Percentiles rank a stretch among this genome's conserved stretches.
These are phyloP conservation scores for Pseudomyrmex dendroicus DNA, from an alignment of 1,140 invertebrate genomes.

Conservation along the genomic window DNA sequence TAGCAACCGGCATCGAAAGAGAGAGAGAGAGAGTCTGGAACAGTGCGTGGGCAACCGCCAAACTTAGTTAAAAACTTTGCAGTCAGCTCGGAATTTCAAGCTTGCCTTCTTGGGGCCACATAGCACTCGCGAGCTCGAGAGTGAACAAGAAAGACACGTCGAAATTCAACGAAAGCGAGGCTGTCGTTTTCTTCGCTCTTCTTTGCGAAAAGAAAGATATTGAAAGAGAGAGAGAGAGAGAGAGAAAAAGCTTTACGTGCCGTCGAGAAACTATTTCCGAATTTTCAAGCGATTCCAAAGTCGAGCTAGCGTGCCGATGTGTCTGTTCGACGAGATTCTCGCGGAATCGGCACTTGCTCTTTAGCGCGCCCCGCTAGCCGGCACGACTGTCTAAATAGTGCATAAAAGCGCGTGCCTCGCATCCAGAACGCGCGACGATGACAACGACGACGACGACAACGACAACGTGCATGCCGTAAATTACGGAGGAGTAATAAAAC, in stretches of 20 bases:
- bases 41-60: conserved; percentile 68
- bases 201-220: conserved; percentile 37
- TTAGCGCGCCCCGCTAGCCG: conserved; percentile 2
- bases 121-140: background rate
- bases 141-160: conserved; percentile 49
- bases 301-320: conserved; percentile 67
- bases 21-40: conserved; percentile 23
- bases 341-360: conserved; percentile 60
- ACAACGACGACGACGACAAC: background rate
- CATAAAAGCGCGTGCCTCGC: conserved; percentile 34
- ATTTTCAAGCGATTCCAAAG: conserved; percentile 76
- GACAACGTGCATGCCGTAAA: conserved; percentile 28
- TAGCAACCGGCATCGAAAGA: conserved; percentile 60
- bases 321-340: conserved; percentile 50
- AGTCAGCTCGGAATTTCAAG: conserved; percentile 77
- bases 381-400: conserved; percentile 34
- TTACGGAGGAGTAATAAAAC: conserved; percentile 43
- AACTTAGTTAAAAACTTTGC: conserved; percentile 81
- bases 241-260: conserved; percentile 43
- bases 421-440: conserved; percentile 23
- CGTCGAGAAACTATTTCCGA: conserved; percentile 76
- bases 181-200: conserved; percentile 39
- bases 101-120: conserved; percentile 62
- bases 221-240: background rate
- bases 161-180: conserved; percentile 36